phyloP scores from a whole-genome alignment of 1,140 invertebrate species.

The Rhysida immarginata region DNA sequence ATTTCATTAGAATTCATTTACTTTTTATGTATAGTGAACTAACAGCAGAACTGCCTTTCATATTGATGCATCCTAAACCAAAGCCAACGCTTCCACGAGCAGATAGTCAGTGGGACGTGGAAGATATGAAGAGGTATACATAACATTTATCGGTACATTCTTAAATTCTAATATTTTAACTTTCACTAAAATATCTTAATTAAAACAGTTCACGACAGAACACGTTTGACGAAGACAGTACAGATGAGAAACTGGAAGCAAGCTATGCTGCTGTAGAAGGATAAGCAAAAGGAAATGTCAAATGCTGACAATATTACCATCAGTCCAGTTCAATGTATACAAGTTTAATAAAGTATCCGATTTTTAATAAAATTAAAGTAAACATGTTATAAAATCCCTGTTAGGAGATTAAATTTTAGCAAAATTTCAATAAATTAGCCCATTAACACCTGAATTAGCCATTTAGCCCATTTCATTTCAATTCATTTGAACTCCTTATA shows the following conservation, averaged over 20 bases:
- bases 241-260: not conserved
- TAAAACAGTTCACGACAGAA: not conserved
- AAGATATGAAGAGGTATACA: conserved; percentile 11
- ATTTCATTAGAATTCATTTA: not conserved
- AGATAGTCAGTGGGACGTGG: conserved; percentile 21
- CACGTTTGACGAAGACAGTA: no score
- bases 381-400: no score
- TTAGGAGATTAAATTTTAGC: no score
- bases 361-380: no score
- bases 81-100: conserved; percentile 18
- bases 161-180: no score
- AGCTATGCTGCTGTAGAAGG: not conserved
- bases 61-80: conserved; percentile 84
- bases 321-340: no score
- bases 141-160: no score
- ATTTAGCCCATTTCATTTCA: no score
- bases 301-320: not conserved
- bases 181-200: not conserved
- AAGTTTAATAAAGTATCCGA: no score
- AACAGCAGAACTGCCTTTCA: conserved; percentile 88
- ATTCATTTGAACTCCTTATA: no score
- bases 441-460: no score
- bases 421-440: no score
- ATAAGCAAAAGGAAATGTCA: not conserved
- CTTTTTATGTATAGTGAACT: conserved; percentile 48